Percentiles rank a stretch among this genome's conserved stretches.
Conservation (phyloP, 2,113 vertebrate genomes). For the Uropsilus gracilis region DNA sequence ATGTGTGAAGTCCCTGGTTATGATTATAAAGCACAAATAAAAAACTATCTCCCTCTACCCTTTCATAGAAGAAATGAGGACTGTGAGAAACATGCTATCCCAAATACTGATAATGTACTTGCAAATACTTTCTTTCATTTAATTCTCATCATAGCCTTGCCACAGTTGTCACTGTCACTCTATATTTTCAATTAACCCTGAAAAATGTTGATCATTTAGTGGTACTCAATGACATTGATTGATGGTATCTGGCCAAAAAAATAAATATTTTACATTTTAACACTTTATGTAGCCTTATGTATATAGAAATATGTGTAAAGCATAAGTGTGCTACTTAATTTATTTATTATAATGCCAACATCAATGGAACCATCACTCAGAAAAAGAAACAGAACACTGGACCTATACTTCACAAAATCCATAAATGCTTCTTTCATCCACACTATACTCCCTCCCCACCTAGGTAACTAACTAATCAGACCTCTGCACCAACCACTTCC, state of each 20-base stretch:
- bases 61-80: background rate
- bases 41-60: background rate
- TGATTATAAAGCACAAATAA: background rate
- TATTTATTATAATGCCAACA: background rate
- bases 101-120: too few relatives aligned
- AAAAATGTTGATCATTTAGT: background rate
- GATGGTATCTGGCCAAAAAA: background rate
- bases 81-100: background rate
- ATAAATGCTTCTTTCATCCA: fast-evolving
- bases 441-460: too few relatives aligned
- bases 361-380: background rate
- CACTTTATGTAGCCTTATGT: background rate
- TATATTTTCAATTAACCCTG: too few relatives aligned
- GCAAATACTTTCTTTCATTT: too few relatives aligned
- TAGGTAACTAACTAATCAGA: background rate
- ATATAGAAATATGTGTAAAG: background rate
- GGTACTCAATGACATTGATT: background rate
- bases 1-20: too few relatives aligned
- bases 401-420: fast-evolving
- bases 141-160: too few relatives aligned
- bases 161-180: background rate
- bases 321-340: background rate
- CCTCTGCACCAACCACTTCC: too few relatives aligned
- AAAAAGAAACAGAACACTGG: background rate
- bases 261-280: background rate